Percentiles rank a stretch among this genome's conserved stretches.
These are phyloP conservation scores for Hydrocynus forskahlii DNA, from an alignment of 2,797 vertebrate species.

Conservation along the genomic window DNA sequence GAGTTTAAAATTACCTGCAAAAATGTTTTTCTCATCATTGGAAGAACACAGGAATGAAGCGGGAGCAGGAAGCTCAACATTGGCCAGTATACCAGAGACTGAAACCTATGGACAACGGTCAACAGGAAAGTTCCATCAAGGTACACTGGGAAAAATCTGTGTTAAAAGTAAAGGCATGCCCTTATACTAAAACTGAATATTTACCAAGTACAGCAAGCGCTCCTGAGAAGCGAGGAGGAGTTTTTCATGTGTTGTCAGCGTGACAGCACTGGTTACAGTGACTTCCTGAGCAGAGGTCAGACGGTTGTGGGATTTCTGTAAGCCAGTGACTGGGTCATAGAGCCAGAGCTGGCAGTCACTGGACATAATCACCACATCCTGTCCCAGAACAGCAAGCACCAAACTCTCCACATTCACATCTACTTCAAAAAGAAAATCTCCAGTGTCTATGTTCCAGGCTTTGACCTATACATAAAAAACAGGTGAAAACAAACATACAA, in stretches of 20 bases:
- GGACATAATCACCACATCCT: constrained; percentile 68
- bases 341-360: constrained; percentile 64
- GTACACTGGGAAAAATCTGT: no score
- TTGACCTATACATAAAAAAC: constrained; percentile 69
- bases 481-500: background rate
- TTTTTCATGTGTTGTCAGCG: constrained; percentile 66
- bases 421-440: constrained; percentile 63
- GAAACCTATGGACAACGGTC: constrained; percentile 71
- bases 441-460: constrained; percentile 74
- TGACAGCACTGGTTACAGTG: constrained; percentile 56
- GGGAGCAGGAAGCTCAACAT: constrained; percentile 71
- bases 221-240: constrained; percentile 73
- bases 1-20: constrained; percentile 75
- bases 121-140: background rate
- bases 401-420: constrained; percentile 48
- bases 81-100: constrained; percentile 55
- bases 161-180: background rate
- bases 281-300: constrained; percentile 46
- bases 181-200: background rate
- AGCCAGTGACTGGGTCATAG: constrained; percentile 56
- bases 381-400: constrained; percentile 67
- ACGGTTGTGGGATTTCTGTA: constrained; percentile 52
- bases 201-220: constrained; percentile 72
- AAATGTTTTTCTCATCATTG: constrained; percentile 79
- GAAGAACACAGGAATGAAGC: constrained; percentile 73